phyloP scores from a whole-genome alignment of 2,797 vertebrate genomes.

The Amblyopsis hoosieri region DNA sequence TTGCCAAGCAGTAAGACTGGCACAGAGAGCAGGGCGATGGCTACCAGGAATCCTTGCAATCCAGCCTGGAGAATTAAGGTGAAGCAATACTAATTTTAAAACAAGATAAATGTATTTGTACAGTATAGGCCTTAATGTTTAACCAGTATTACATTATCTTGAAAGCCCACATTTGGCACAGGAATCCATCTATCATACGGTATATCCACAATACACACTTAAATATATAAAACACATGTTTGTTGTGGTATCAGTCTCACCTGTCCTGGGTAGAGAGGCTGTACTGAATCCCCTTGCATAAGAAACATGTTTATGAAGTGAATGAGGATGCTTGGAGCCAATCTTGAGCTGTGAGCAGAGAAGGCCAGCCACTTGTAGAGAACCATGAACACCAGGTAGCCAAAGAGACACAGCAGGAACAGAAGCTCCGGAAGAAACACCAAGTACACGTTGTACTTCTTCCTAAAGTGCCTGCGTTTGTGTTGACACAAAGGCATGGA shows the following conservation, averaged over 20 bases:
- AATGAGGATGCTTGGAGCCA: constrained; percentile 93
- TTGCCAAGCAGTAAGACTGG: constrained; percentile 93
- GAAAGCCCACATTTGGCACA: too few relatives aligned
- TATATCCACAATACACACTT: too few relatives aligned
- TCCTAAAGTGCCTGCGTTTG: constrained; percentile 86
- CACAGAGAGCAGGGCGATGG: constrained; percentile 84
- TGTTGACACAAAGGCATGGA: constrained; percentile 11
- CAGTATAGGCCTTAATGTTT: too few relatives aligned
- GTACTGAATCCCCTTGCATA: constrained; percentile 72
- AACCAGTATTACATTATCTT: too few relatives aligned
- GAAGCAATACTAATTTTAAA: background rate
- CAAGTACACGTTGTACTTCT: constrained; percentile 87
- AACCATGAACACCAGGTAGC: constrained; percentile 96
- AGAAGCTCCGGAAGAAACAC: constrained; percentile 93
- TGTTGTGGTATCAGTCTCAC: constrained; percentile 61
- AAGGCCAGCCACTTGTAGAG: constrained; percentile 92
- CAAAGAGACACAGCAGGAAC: constrained; percentile 93
- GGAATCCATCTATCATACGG: too few relatives aligned
- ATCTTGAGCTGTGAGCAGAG: constrained; percentile 73
- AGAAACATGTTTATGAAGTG: constrained; percentile 98
- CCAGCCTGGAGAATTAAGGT: constrained; percentile 70
- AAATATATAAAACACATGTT: too few relatives aligned
- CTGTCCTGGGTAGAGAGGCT: constrained; percentile 86
- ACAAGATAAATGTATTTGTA: background rate
- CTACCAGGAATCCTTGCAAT: constrained; percentile 85